These are phyloP conservation scores for Hippopotamus amphibius DNA, from an alignment of 2,113 vertebrate species.

Conservation along the genomic window DNA sequence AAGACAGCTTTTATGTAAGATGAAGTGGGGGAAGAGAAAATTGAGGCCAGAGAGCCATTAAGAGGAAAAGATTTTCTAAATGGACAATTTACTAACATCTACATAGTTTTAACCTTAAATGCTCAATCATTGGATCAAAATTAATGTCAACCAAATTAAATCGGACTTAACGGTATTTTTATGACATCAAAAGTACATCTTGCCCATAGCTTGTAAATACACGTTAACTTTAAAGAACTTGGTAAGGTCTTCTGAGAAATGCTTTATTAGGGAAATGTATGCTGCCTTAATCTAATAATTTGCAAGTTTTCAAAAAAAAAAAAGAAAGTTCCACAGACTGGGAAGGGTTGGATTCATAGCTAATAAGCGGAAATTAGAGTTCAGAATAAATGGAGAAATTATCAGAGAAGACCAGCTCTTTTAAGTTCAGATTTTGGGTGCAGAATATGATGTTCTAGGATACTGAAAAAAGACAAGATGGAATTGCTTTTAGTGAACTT, in stretches of 20 bases:
- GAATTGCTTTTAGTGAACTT: not conserved
- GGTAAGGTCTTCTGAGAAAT: slow-evolving; percentile 33
- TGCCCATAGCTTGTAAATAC: slow-evolving; percentile 46
- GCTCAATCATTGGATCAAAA: not conserved
- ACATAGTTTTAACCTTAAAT: not conserved
- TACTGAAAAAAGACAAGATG: not conserved
- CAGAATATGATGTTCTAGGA: not conserved
- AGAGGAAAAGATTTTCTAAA: not conserved
- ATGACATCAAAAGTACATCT: slow-evolving; percentile 17
- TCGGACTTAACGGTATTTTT: slow-evolving; percentile 13
- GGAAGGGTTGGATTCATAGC: not conserved
- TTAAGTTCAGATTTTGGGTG: not conserved
- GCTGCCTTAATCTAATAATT: slow-evolving; percentile 41
- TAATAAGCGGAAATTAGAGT: not conserved
- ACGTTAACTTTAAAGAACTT: slow-evolving; percentile 30
- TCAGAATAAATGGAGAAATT: not conserved
- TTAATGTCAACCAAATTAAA: slow-evolving; percentile 50
- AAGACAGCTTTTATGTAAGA: not conserved
- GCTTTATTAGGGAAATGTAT: slow-evolving; percentile 59
- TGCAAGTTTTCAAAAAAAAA: not conserved
- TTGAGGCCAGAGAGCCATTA: not conserved
- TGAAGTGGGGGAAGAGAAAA: not conserved
- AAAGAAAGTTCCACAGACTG: not conserved
- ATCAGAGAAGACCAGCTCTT: not conserved
- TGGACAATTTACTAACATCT: not conserved